These are phyloP conservation scores for Coelopa pilipes DNA, from an alignment of 2,888 invertebrate species.

Conservation along the genomic window DNA sequence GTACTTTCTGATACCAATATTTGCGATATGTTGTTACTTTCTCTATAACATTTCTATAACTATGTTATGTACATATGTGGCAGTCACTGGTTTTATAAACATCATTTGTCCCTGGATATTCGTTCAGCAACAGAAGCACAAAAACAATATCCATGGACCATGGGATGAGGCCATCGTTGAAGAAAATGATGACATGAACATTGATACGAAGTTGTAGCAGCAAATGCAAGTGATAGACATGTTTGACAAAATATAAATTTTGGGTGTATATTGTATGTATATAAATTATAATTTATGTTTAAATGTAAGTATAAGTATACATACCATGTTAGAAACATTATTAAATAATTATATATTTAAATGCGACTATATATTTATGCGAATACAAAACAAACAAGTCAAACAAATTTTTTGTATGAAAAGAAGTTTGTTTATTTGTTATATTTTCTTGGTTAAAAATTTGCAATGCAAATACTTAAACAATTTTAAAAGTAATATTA, in stretches of 20 bases:
- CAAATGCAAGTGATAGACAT: background rate
- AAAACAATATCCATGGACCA: constrained; percentile 94
- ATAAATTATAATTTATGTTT: background rate
- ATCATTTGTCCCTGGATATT: constrained; percentile 81
- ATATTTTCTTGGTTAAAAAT: too few relatives aligned
- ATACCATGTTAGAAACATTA: too few relatives aligned
- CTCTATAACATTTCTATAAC: constrained; percentile 72
- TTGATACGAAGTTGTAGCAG: constrained; percentile 59
- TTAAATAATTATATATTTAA: too few relatives aligned
- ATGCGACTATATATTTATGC: too few relatives aligned
- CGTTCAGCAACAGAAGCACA: constrained; percentile 80
- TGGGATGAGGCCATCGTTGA: constrained; percentile 95
- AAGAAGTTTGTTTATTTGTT: too few relatives aligned
- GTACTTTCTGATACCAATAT: constrained; percentile 69
- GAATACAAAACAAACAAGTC: too few relatives aligned
- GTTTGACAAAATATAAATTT: background rate
- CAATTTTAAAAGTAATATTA: too few relatives aligned
- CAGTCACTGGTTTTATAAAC: constrained; percentile 74
- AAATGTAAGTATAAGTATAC: background rate
- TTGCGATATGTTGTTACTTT: constrained; percentile 68
- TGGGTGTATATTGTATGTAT: background rate
- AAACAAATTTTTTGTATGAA: too few relatives aligned
- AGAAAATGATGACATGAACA: constrained; percentile 65
- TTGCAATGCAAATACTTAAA: too few relatives aligned
- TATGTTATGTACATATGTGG: constrained; percentile 73